Evolutionary conservation across 2,113 vertebrate genomes (phyloP).

Genomic region (Naja naja): DNA sequence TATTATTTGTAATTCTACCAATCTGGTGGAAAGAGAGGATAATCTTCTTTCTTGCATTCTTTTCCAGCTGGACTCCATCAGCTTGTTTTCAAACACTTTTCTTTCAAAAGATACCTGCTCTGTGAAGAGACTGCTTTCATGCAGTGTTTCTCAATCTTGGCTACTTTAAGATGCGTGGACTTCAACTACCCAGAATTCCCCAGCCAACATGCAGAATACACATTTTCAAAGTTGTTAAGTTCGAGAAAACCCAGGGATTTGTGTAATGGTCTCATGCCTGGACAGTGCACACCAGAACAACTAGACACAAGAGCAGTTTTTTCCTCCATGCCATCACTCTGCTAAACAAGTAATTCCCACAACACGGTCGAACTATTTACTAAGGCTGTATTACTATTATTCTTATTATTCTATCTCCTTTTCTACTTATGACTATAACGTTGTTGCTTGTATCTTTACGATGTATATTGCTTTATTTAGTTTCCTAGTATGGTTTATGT

Average conservation of each 20-base stretch:
- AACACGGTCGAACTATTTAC: too few relatives aligned
- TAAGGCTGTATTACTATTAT: too few relatives aligned
- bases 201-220: background rate
- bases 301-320: too few relatives aligned
- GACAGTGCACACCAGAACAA: too few relatives aligned
- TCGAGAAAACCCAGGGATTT: background rate
- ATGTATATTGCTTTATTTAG: too few relatives aligned
- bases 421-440: too few relatives aligned
- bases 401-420: too few relatives aligned
- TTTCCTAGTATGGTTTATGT: too few relatives aligned
- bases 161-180: background rate
- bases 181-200: background rate
- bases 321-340: too few relatives aligned
- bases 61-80: background rate
- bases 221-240: background rate
- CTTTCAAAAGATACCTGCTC: background rate
- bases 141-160: background rate
- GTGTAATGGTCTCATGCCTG: background rate
- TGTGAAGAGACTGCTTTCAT: background rate
- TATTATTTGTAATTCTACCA: background rate
- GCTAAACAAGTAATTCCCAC: too few relatives aligned
- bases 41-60: background rate
- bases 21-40: background rate
- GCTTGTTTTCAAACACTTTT: background rate
- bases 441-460: too few relatives aligned